Percentiles rank a stretch among this genome's conserved stretches.
Conservation (phyloP, 37 sponge, comb jelly and placozoan species). For the Corticium candelabrum region DNA sequence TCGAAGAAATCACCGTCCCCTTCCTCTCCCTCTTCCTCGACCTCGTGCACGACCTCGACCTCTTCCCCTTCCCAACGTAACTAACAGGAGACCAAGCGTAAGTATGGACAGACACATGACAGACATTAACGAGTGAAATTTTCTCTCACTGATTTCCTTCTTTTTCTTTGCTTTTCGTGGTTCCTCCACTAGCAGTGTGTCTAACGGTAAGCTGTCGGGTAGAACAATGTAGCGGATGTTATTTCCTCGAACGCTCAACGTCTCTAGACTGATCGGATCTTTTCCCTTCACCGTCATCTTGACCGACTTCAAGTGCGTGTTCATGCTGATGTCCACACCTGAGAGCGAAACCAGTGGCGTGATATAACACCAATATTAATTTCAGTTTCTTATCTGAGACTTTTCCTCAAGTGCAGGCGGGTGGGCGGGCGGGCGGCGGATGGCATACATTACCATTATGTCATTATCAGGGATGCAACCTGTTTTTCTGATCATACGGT, state of each 20-base stretch:
- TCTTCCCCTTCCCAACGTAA: slow-evolving; percentile 49
- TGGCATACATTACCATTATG: too few relatives aligned
- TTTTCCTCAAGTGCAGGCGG: too few relatives aligned
- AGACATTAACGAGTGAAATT: not conserved
- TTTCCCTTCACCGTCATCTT: slow-evolving; percentile 93
- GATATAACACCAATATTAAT: not conserved
- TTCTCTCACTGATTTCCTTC: slow-evolving; percentile 44
- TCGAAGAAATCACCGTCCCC: too few relatives aligned
- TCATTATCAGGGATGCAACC: too few relatives aligned
- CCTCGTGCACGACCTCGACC: slow-evolving; percentile 70
- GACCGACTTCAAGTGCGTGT: slow-evolving; percentile 94
- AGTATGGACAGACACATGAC: not conserved
- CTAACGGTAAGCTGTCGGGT: slow-evolving; percentile 90
- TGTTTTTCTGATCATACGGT: too few relatives aligned
- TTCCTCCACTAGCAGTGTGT: slow-evolving; percentile 90
- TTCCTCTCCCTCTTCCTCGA: slow-evolving; percentile 44
- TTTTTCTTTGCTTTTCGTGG: slow-evolving; percentile 49
- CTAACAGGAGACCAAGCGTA: slow-evolving; percentile 8
- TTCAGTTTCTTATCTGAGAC: too few relatives aligned
- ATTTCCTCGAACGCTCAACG: slow-evolving; percentile 89
- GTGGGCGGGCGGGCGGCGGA: too few relatives aligned
- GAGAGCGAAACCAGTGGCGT: slow-evolving; percentile 6
- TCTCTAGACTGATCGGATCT: slow-evolving; percentile 81
- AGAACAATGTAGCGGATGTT: slow-evolving; percentile 92
- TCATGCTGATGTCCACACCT: slow-evolving; percentile 99